phyloP scores from a whole-genome alignment of 2,113 vertebrate species.

The Burhinus oedicnemus region DNA sequence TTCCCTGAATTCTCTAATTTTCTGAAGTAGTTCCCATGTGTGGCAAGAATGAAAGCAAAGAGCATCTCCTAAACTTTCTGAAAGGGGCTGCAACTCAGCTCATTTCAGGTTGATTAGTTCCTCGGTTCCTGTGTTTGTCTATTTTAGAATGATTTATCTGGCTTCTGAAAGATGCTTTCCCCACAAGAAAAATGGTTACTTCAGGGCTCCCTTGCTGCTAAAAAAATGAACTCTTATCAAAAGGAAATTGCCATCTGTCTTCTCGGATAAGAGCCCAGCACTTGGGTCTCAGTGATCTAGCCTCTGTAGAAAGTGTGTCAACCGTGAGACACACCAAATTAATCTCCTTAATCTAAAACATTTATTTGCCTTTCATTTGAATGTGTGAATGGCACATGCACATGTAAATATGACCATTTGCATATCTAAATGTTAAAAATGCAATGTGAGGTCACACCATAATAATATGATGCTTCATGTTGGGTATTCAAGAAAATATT shows the following conservation, averaged over 20 bases:
- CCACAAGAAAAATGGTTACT: conserved; percentile 54
- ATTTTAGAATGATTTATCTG: conserved; percentile 55
- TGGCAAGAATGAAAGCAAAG: not conserved
- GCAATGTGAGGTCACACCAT: not conserved
- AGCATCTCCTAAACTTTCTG: not conserved
- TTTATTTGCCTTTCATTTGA: conserved; percentile 53
- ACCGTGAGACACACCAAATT: not conserved
- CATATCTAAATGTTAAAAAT: conserved; percentile 9
- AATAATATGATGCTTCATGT: not conserved
- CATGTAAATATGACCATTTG: conserved; percentile 6
- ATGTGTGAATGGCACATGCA: not conserved
- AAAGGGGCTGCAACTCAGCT: not conserved
- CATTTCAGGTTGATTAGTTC: conserved; percentile 45
- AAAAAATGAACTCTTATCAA: conserved; percentile 46
- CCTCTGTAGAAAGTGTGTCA: conserved; percentile 21
- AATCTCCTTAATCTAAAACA: conserved; percentile 41
- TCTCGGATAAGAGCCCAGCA: conserved; percentile 38
- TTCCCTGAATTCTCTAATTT: not conserved
- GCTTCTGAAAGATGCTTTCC: conserved; percentile 45
- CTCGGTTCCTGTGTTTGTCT: not conserved
- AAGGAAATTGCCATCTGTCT: conserved; percentile 58
- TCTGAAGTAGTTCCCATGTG: not conserved
- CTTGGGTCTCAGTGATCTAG: not conserved
- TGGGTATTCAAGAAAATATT: not conserved
- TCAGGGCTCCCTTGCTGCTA: conserved; percentile 32